Conservation (phyloP, 92 coral and sea anemone species). For the Paramuricea clavata region DNA sequence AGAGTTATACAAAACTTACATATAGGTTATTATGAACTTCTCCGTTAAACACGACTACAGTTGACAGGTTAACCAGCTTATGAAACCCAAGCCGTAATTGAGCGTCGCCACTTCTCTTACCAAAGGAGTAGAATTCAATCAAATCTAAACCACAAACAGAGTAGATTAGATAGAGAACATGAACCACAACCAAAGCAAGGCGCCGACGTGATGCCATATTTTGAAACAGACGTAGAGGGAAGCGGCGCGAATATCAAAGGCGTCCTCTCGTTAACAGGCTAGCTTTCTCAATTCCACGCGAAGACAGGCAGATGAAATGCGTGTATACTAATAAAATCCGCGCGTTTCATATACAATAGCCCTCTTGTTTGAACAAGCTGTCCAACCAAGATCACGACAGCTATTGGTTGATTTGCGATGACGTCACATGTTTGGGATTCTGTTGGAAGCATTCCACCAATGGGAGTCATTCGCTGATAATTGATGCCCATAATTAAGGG, state of each 20-base stretch:
- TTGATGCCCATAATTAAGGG: conserved; percentile 25
- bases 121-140: conserved; percentile 79
- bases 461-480: conserved; percentile 44
- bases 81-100: conserved; percentile 36
- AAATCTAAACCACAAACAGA: conserved; percentile 49
- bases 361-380: conserved; percentile 22
- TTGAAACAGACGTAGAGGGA: background rate
- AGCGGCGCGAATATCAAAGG: no score
- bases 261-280: background rate
- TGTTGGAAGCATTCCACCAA: conserved; percentile 32
- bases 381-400: background rate
- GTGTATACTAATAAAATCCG: conserved; percentile 2
- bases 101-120: conserved; percentile 61
- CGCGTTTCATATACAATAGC: conserved; percentile 19
- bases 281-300: background rate
- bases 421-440: conserved; percentile 20
- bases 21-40: conserved; percentile 53
- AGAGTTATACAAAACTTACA: conserved; percentile 52
- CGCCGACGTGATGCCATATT: background rate
- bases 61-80: conserved; percentile 60
- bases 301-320: background rate
- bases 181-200: conserved; percentile 23
- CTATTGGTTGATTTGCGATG: conserved; percentile 1
- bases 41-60: conserved; percentile 68
- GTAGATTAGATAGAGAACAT: conserved; percentile 54